Evolutionary conservation across 2,888 invertebrate genomes (phyloP).

Genomic region (Emesis russula): DNA sequence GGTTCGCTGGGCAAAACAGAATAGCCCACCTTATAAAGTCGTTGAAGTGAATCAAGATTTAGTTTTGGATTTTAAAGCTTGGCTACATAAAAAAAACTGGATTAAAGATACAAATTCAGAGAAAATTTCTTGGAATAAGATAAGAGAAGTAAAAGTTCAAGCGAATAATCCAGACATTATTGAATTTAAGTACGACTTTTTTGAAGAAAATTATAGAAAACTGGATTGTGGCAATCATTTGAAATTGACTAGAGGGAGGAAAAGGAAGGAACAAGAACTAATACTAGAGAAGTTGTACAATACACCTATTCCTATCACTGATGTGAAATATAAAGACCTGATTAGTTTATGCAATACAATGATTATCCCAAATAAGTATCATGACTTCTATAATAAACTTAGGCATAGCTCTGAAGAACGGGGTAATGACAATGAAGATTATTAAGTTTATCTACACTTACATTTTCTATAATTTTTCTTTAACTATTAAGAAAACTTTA

Average conservation of each 20-base stretch:
- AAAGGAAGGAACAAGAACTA: conserved; percentile 55
- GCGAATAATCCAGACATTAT: conserved; percentile 55
- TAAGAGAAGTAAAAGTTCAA: conserved; percentile 68
- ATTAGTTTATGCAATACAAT: conserved; percentile 34
- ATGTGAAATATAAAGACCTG: conserved; percentile 53
- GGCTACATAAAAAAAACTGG: conserved; percentile 64
- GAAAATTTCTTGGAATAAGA: conserved; percentile 11
- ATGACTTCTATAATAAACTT: conserved; percentile 45
- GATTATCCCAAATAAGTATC: conserved; percentile 42
- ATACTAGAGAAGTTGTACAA: conserved; percentile 52
- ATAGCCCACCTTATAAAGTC: conserved; percentile 58
- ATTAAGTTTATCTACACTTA: conserved; percentile 1
- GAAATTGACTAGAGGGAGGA: conserved; percentile 54
- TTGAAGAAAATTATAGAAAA: conserved; percentile 59
- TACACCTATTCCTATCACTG: conserved; percentile 45
- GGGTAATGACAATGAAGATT: conserved; percentile 11
- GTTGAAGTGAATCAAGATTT: conserved; percentile 64
- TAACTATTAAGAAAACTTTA: not conserved
- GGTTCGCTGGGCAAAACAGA: conserved; percentile 41
- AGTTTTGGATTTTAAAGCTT: conserved; percentile 64
- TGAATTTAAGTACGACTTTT: conserved; percentile 58
- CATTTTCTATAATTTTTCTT: conserved; percentile 7
- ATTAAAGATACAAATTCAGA: conserved; percentile 38
- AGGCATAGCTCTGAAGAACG: not conserved
- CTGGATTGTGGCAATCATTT: conserved; percentile 53